Evolutionary conservation across 2,888 invertebrate genomes (phyloP), one percentile per base, ranked within the genome.

Genomic region (Caenorhabditis macrosperma): DNA sequence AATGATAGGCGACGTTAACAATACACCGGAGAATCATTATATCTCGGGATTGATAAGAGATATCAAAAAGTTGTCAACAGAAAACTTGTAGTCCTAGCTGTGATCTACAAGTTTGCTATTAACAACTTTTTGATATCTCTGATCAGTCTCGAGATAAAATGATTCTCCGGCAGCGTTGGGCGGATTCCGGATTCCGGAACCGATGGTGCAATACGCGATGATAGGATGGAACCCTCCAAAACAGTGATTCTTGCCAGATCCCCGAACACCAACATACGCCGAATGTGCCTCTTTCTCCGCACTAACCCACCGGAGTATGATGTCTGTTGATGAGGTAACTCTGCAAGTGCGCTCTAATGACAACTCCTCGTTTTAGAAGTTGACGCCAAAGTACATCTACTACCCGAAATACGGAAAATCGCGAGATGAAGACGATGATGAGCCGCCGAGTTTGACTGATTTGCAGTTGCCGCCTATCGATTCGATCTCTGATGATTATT

Each of bases 241-340:
- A 54, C 20, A 30, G 3, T 30, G 54, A 26, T 12, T 33, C 20
- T n/a, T 22, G 38, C 6, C 44, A 67, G 67, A 69, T 5, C 78
- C 78, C 5, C 54, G 78, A 1, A 78, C 78, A 0, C 78, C 78
- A 1, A 78, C 67, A 1, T 78, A 61, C 50, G 60, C 60, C 7
- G 78, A 78, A 38, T 66, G 66, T 15, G 52, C 72, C 24, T 48
- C 61, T 12, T 78, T 78, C 22, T 78, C 78, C 2, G 63, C 69
- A n/a, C 57, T 78, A 22, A 78, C 78, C 9, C 78, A 78, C 50
- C 38, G 78, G 48, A 78, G 78, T 57, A 78, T 78, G 61, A 61
- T 67, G 72, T 67, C 78, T 17, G 63, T 72, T 15, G 78, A 78
- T 61, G 78, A 78, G 67, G 75, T 75, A n/a, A n/a, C n/a, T n/a